Evolutionary conservation across 2,888 invertebrate species (phyloP), one percentile per base, ranked within the genome.

Genomic region (Euproctis similis): DNA sequence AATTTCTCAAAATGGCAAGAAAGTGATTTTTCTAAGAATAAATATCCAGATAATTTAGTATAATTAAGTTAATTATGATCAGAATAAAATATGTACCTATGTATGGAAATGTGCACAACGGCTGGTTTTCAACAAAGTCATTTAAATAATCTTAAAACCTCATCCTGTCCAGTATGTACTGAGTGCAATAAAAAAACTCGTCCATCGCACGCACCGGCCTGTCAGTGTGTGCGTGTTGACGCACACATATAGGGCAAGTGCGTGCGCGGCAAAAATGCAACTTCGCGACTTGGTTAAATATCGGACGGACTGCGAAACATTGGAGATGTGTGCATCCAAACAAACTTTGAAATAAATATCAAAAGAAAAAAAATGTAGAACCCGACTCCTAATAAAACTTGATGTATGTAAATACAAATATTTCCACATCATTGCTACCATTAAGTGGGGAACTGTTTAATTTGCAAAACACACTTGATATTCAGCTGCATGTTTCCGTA

Each of bases 201-300:
- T 51, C 42, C 61, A 51, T 59, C 53, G 59, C 44, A 54, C 59
- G 59, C 45, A 56, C 59, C 59, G 59, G 54, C 47, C 36, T 35
- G 26, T 38, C 36, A 25, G 42, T 41, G 46, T 48, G 44, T 47
- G 55, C 45, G 44, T 52, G 52, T 34, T 17, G 34, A 48, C 50
- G 43, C 58, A 65, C 62, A 23, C 13, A 21, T 20, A 30, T 34
- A 36, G 42, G 44, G 52, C 58, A 61, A 65, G 70, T 80, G 80
- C 74, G 78, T 80, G 77, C 74, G 66, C 61, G 59, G 80, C 78
- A 82, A 82, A 82, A 82, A 82, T 81, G 78, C 75, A 67, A 75
- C 78, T 76, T 71, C 68, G 63, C 75, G 77, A 78, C 80, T 81
- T 72, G 75, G 69, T 77, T 76, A 77, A 81, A 77, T 77, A 78